Percentiles rank a stretch among this genome's conserved stretches.
Evolutionary conservation across 2,888 invertebrate genomes (phyloP).

Genomic region (Schizotus pectinicornis): DNA sequence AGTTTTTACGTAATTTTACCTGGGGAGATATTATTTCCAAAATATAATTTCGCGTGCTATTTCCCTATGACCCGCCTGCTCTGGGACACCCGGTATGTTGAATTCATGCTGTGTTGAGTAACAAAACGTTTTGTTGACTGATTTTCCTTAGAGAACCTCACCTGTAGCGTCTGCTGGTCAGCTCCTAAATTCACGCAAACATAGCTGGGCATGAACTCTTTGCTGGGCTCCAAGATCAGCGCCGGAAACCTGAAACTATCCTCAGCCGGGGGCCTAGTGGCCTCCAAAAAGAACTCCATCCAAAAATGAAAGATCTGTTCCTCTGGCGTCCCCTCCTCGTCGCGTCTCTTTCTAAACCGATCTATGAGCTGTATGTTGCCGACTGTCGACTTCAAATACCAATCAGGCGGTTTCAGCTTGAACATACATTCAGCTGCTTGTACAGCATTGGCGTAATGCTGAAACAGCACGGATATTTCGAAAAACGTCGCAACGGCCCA

Average conservation of each 20-base stretch:
- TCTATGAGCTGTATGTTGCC: constrained; percentile 95
- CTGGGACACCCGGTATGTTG: too few species aligned
- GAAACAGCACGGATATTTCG: constrained; percentile 96
- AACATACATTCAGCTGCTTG: constrained; percentile 97
- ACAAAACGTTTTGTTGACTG: too few species aligned
- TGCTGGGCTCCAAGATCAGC: constrained; percentile 87
- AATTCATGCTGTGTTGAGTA: too few species aligned
- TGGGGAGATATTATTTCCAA: too few species aligned
- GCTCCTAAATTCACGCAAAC: constrained; percentile 94
- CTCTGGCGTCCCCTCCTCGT: constrained; percentile 77
- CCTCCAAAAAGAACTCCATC: constrained; percentile 98
- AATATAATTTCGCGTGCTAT: too few species aligned
- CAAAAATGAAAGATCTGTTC: constrained; percentile 91
- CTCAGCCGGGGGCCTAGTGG: constrained; percentile 80
- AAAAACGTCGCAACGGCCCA: constrained; percentile 99
- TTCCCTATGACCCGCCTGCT: too few species aligned
- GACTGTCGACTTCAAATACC: constrained; percentile 90
- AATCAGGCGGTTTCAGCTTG: constrained; percentile 86
- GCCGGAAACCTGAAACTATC: constrained; percentile 91
- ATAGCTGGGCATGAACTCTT: constrained; percentile 93
- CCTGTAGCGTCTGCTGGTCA: constrained; percentile 90
- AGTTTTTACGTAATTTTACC: too few species aligned
- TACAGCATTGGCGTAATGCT: constrained; percentile 95
- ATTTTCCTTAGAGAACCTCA: constrained; percentile 58
- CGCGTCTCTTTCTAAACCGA: constrained; percentile 82